Evolutionary conservation across 2,797 vertebrate genomes (phyloP).

Genomic region (Sphenopsis melanotis): DNA sequence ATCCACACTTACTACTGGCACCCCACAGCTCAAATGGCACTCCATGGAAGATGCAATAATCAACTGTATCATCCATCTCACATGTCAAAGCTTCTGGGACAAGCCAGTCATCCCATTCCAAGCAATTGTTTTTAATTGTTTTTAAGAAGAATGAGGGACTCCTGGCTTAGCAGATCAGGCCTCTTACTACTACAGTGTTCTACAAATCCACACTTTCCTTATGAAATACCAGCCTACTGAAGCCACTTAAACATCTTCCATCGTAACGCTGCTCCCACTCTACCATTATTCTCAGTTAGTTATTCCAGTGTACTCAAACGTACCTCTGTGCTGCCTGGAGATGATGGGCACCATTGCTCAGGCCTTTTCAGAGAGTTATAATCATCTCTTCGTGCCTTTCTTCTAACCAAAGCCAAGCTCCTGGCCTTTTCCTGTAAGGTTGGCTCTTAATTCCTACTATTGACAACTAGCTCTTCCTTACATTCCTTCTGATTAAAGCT

Average conservation of each 20-base stretch:
- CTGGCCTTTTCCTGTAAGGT: background rate
- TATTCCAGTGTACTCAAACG: background rate
- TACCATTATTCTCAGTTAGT: background rate
- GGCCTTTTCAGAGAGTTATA: background rate
- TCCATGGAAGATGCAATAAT: background rate
- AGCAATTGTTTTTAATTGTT: background rate
- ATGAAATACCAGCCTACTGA: background rate
- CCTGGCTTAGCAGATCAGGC: background rate
- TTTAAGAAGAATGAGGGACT: background rate
- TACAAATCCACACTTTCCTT: background rate
- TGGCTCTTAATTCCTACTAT: background rate
- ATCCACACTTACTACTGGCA: background rate
- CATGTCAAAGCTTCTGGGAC: background rate
- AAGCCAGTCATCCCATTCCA: background rate
- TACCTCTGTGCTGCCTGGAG: background rate
- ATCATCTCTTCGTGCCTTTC: background rate
- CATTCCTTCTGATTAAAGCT: background rate
- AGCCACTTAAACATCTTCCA: background rate
- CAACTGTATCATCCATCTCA: background rate
- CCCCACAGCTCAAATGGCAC: background rate
- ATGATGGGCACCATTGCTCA: background rate
- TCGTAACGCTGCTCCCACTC: background rate
- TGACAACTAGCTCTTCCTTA: background rate
- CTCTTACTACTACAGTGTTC: background rate
- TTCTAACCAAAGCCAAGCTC: background rate